A percentile compares a stretch with the other conserved stretches of the same genome.
Evolutionary conservation across 2,888 invertebrate genomes (phyloP).

Genomic region (Athalia cordata): DNA sequence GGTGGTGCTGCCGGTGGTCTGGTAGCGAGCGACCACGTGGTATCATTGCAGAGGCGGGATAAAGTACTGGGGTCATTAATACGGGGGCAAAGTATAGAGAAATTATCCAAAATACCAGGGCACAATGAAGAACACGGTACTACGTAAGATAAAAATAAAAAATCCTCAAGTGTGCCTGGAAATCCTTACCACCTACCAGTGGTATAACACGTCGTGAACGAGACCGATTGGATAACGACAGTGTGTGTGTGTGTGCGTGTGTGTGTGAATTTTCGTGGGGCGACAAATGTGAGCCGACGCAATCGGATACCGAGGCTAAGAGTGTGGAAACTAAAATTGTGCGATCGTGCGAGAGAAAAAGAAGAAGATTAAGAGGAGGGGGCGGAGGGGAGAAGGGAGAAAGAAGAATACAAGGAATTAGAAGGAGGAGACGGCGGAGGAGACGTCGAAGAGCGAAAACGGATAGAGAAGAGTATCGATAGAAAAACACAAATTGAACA

Average conservation of each 20-base stretch:
- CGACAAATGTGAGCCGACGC: constrained; percentile 39
- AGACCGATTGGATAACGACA: constrained; percentile 40
- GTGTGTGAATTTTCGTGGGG: constrained; percentile 40
- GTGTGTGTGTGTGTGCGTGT: constrained; percentile 37
- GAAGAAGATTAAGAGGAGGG: constrained; percentile 11
- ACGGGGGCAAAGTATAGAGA: not conserved
- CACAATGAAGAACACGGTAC: constrained; percentile 60
- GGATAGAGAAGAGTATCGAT: not conserved
- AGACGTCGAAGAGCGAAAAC: constrained; percentile 20
- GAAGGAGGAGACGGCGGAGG: constrained; percentile 37
- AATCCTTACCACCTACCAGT: constrained; percentile 59
- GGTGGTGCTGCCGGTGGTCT: not conserved
- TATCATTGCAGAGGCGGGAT: constrained; percentile 2
- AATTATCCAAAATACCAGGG: constrained; percentile 43
- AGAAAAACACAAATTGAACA: constrained; percentile 11
- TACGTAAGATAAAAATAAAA: constrained; percentile 61
- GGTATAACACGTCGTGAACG: constrained; percentile 65
- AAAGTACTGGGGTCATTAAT: not conserved
- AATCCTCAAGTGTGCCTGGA: constrained; percentile 59
- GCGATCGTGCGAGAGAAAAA: constrained; percentile 47
- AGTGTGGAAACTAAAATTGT: constrained; percentile 51
- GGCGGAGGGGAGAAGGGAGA: constrained; percentile 23
- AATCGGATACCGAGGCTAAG: constrained; percentile 41
- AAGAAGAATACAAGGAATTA: constrained; percentile 33
- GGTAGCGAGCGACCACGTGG: not conserved